A percentile compares a stretch with the other conserved stretches of the same genome.
These are phyloP conservation scores for Numenius arquata DNA, from an alignment of 2,113 vertebrate species.

Conservation along the genomic window DNA sequence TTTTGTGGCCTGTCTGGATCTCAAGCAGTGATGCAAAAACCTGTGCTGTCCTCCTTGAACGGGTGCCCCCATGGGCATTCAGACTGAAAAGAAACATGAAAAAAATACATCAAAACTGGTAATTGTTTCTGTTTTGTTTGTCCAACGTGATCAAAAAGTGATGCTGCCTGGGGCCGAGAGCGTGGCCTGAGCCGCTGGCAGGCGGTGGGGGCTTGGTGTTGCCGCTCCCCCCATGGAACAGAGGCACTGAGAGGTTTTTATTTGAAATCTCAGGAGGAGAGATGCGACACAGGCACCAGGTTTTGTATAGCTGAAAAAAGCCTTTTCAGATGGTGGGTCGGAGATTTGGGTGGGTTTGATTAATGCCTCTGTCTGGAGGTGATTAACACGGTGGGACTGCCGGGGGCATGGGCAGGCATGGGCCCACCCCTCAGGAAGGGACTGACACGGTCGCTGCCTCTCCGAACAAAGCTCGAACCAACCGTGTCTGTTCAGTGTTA, in stretches of 20 bases:
- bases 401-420: accelerated
- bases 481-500: accelerated
- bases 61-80: neutral
- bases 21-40: neutral
- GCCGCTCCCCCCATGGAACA: accelerated
- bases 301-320: neutral
- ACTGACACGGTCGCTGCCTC: neutral
- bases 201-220: accelerated
- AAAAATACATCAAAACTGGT: neutral
- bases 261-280: neutral
- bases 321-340: neutral
- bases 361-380: neutral
- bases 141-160: neutral
- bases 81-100: neutral
- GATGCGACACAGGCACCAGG: neutral
- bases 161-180: neutral
- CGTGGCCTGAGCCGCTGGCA: accelerated
- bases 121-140: neutral
- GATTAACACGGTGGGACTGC: accelerated
- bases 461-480: neutral
- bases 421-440: neutral
- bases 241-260: neutral
- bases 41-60: neutral
- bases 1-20: neutral
- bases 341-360: neutral